These are phyloP conservation scores for Nemotelus nigrinus DNA, from an alignment of 2,888 invertebrate species.

Conservation along the genomic window DNA sequence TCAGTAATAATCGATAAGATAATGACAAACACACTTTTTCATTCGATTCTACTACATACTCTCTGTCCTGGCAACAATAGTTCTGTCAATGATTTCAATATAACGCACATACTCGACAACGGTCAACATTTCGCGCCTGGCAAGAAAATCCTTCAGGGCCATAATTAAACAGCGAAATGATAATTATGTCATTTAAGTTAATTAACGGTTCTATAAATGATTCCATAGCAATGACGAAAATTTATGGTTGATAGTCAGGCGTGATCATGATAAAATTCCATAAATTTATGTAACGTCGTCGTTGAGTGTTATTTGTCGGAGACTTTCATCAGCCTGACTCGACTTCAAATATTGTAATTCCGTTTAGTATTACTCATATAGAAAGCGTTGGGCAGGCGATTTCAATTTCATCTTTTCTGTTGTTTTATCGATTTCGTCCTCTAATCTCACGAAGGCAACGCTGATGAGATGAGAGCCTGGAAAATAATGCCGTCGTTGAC, in stretches of 20 bases:
- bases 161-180: constrained; percentile 9
- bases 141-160: neutral
- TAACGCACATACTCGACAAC: no score
- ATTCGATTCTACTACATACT: no score
- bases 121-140: no score
- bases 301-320: no score
- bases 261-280: constrained; percentile 41
- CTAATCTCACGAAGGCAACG: no score
- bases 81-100: no score
- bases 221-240: constrained; percentile 23
- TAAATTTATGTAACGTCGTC: constrained; percentile 29
- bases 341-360: no score
- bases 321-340: no score
- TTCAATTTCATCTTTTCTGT: neutral
- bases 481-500: neutral
- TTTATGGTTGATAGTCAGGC: constrained; percentile 38
- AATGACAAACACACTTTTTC: no score
- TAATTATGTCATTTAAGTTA: constrained; percentile 41
- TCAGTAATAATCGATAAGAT: no score
- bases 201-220: constrained; percentile 39
- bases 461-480: neutral
- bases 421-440: constrained; percentile 3
- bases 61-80: no score
- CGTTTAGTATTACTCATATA: no score
- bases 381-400: neutral